phyloP scores from a whole-genome alignment of 2,888 invertebrate species.

The Amaurobius ferox region DNA sequence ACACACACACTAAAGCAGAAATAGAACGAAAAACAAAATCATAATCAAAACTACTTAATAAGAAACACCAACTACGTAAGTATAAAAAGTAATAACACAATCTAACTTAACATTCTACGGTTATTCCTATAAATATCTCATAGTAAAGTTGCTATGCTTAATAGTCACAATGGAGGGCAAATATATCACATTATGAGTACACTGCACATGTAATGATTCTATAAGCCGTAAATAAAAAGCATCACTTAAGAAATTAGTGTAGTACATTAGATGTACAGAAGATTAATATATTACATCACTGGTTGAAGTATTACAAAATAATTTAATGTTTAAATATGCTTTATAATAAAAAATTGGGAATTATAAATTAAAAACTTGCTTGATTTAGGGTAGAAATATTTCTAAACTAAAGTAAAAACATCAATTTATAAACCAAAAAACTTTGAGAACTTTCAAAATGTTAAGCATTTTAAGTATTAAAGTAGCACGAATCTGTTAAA shows the following conservation, averaged over 20 bases:
- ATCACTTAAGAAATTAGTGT: not conserved
- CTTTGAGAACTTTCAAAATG: too few relatives aligned
- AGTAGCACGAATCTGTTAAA: too few relatives aligned
- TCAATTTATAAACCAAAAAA: too few relatives aligned
- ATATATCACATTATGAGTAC: constrained; percentile 66
- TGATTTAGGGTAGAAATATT: too few relatives aligned
- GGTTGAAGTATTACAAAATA: not conserved
- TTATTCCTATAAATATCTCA: not conserved
- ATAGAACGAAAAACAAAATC: constrained; percentile 17
- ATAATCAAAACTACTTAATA: not conserved
- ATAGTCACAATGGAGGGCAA: constrained; percentile 56
- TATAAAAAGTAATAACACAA: constrained; percentile 16
- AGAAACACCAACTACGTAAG: constrained; percentile 10
- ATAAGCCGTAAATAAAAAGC: constrained; percentile 28
- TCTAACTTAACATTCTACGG: not conserved
- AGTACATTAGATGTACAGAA: not conserved
- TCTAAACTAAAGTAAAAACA: too few relatives aligned
- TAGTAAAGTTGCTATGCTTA: not conserved
- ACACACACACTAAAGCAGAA: not conserved
- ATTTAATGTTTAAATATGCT: too few relatives aligned
- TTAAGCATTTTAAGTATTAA: too few relatives aligned
- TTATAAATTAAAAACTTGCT: too few relatives aligned
- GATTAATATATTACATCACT: constrained; percentile 27
- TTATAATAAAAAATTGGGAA: too few relatives aligned
- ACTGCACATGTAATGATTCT: constrained; percentile 41